phyloP scores from a whole-genome alignment of 1,140 invertebrate genomes.

The Hypsibius dujardini region DNA sequence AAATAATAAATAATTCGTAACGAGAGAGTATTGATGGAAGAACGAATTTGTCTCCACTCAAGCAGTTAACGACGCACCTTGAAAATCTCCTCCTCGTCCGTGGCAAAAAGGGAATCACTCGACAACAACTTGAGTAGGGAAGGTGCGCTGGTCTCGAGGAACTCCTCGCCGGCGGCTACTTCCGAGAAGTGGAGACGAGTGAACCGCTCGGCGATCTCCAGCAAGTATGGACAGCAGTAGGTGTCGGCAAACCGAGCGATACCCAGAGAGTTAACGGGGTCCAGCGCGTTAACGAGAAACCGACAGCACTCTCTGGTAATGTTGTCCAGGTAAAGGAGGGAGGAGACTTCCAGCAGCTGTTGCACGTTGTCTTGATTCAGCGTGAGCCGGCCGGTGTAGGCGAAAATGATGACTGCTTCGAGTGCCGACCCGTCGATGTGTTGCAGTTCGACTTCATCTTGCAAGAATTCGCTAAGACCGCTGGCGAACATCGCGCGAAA shows the following conservation, averaged over 20 bases:
- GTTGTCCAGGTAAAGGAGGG: slow-evolving; percentile 59
- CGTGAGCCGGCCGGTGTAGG: slow-evolving; percentile 59
- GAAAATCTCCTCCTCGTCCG: not conserved
- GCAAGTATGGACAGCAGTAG: not conserved
- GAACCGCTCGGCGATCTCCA: not conserved
- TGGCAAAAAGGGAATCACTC: not conserved
- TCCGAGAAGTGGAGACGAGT: not conserved
- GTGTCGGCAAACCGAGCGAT: slow-evolving; percentile 15
- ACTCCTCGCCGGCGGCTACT: not conserved
- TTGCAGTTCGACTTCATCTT: not conserved
- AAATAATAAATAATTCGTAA: too few species aligned
- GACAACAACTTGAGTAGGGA: not conserved
- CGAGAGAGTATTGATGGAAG: not conserved
- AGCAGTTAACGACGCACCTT: not conserved
- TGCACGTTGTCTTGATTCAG: slow-evolving; percentile 66
- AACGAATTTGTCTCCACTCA: not conserved
- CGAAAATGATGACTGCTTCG: slow-evolving; percentile 66
- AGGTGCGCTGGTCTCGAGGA: not conserved
- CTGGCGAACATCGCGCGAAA: not conserved
- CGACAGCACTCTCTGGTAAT: slow-evolving; percentile 66
- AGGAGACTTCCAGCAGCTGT: slow-evolving; percentile 64
- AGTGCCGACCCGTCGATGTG: slow-evolving; percentile 37
- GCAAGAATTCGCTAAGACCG: not conserved
- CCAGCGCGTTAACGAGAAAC: slow-evolving; percentile 47
- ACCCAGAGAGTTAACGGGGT: slow-evolving; percentile 17